Percentiles rank a stretch among this genome's conserved stretches.
Conservation (phyloP, 2,797 vertebrate species). For the Furcifer pardalis region DNA sequence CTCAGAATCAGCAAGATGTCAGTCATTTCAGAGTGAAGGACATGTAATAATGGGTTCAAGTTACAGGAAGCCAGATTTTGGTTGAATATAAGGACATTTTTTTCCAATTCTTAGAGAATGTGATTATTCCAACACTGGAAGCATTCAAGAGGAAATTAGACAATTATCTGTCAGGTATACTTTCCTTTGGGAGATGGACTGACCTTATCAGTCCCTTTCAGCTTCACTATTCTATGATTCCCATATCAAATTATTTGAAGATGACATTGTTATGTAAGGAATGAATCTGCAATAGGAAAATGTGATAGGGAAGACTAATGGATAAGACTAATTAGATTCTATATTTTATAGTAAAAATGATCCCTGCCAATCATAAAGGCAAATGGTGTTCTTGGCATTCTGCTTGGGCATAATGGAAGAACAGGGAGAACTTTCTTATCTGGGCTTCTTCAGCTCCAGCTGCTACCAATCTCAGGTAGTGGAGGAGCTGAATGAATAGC, state of each 20-base stretch:
- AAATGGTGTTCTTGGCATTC: background rate
- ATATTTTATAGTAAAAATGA: background rate
- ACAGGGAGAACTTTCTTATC: background rate
- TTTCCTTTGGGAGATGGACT: no score
- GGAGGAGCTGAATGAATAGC: background rate
- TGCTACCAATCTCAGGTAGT: background rate
- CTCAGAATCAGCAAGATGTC: background rate
- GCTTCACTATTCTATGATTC: no score
- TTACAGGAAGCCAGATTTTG: no score
- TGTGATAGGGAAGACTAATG: background rate
- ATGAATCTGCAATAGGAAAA: background rate
- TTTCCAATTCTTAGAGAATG: no score
- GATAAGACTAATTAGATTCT: background rate
- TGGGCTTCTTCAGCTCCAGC: conserved; percentile 2
- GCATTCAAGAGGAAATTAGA: no score
- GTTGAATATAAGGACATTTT: background rate
- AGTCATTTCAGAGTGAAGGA: background rate
- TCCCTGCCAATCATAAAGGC: background rate
- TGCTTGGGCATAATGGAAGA: conserved; percentile 1
- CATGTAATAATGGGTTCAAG: no score
- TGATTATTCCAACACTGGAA: no score
- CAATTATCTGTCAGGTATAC: no score
- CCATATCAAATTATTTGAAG: no score
- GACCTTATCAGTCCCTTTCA: no score
- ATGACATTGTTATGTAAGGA: background rate